These are phyloP conservation scores for Mnemiopsis leidyi DNA, from an alignment of 37 sponge, comb jelly and placozoan species.

Conservation along the genomic window DNA sequence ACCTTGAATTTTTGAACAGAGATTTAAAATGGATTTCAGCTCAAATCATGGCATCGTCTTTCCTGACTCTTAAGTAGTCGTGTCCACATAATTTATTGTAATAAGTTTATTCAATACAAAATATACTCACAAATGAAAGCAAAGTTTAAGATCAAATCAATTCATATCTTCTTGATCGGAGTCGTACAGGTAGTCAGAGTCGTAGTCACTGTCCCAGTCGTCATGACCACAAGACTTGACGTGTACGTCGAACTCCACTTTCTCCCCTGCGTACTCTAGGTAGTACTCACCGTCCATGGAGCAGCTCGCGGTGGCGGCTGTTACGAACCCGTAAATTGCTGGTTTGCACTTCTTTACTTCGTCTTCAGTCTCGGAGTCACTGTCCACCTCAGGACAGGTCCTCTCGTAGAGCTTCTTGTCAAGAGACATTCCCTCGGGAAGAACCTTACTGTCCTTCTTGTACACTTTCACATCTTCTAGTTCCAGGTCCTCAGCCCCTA, in stretches of 20 bases:
- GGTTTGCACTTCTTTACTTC: background rate
- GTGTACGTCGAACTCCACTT: background rate
- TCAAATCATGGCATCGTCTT: no score
- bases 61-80: no score
- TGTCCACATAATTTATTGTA: no score
- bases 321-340: background rate
- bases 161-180: background rate
- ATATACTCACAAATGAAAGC: no score
- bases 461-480: background rate
- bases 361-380: background rate
- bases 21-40: no score
- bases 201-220: background rate
- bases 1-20: no score
- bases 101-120: no score
- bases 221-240: background rate
- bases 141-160: no score
- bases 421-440: background rate
- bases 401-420: background rate
- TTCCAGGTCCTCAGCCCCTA: background rate
- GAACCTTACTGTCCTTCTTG: background rate
- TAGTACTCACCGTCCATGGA: background rate
- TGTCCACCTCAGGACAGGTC: background rate
- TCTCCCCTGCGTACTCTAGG: background rate
- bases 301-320: background rate
- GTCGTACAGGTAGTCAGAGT: background rate